Conservation (phyloP, 2,888 invertebrate species). For the Ennomos quercinarius region DNA sequence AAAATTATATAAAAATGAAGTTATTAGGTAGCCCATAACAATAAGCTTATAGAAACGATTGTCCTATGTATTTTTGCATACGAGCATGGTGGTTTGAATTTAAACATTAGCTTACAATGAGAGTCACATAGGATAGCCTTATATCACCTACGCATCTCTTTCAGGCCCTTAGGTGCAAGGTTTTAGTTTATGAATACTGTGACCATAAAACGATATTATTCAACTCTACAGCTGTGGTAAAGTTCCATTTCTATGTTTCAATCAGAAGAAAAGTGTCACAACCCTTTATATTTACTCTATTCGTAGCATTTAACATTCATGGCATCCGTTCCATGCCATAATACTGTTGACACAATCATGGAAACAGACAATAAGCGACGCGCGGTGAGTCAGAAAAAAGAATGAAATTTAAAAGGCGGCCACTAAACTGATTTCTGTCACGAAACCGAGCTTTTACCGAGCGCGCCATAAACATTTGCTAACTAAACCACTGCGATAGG, state of each 20-base stretch:
- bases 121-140: too few species aligned
- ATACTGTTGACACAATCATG: constrained; percentile 39
- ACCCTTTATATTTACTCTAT: constrained; percentile 21
- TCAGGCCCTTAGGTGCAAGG: too few species aligned
- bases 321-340: constrained; percentile 41
- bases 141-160: too few species aligned
- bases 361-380: constrained; percentile 25
- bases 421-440: constrained; percentile 44
- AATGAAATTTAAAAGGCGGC: constrained; percentile 23
- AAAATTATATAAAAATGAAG: too few species aligned
- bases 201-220: too few species aligned
- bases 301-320: constrained; percentile 33
- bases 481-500: constrained; percentile 38
- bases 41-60: too few species aligned
- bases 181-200: too few species aligned
- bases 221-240: background rate
- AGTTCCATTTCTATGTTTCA: too few species aligned
- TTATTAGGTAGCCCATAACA: too few species aligned
- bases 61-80: too few species aligned
- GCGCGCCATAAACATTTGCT: constrained; percentile 43
- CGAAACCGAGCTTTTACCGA: constrained; percentile 37
- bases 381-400: constrained; percentile 20
- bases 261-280: constrained; percentile 13
- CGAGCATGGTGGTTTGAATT: too few species aligned
- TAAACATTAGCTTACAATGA: too few species aligned